Percentiles rank a stretch among this genome's conserved stretches.
Conservation (phyloP, 2,797 vertebrate genomes). For the Chrysocyon brachyurus region DNA sequence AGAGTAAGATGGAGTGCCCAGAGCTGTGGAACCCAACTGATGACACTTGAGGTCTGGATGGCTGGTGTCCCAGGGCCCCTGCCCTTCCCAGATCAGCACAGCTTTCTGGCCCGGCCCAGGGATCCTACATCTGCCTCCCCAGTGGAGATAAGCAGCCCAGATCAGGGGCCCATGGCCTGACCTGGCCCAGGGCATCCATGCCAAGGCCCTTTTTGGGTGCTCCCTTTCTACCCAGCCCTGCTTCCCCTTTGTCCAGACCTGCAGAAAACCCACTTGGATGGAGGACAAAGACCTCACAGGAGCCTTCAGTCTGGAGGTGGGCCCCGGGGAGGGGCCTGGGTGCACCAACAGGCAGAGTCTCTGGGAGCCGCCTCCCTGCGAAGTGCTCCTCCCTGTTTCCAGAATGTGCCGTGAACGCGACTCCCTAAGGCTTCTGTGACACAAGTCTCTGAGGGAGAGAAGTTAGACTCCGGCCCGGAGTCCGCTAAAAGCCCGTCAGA, state of each 20-base stretch:
- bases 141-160: not conserved
- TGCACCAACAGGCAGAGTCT: not conserved
- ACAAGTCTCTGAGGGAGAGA: not conserved
- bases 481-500: not conserved
- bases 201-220: not conserved
- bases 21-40: not conserved
- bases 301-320: not conserved
- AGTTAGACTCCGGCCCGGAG: not conserved
- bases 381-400: not conserved
- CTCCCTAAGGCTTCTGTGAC: not conserved
- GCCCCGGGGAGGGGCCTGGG: not conserved
- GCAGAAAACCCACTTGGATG: not conserved
- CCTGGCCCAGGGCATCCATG: not conserved
- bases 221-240: not conserved
- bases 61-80: not conserved
- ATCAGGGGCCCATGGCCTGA: not conserved
- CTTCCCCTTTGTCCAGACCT: not conserved
- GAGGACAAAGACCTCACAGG: not conserved
- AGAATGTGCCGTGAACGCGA: not conserved
- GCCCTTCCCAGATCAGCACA: fast-evolving
- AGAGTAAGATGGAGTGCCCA: not conserved
- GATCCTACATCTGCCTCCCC: not conserved
- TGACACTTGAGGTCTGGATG: fast-evolving
- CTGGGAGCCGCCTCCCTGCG: not conserved
- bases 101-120: not conserved